Evolutionary conservation across 2,888 invertebrate genomes (phyloP).

Genomic region (Andrena hattorfiana): DNA sequence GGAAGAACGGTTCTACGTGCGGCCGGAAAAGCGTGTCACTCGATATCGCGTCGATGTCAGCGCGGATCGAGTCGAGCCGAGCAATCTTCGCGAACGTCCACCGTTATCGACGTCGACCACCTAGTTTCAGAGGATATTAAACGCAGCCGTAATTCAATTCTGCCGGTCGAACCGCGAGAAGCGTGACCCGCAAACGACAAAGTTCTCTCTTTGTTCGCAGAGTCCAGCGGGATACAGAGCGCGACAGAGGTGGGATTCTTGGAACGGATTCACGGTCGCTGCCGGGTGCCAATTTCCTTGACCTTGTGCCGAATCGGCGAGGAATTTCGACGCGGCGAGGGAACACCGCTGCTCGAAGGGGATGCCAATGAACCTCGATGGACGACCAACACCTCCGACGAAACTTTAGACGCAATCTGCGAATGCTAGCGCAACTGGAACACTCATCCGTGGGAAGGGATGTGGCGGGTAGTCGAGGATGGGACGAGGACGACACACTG

Average conservation of each 20-base stretch:
- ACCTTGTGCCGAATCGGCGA: constrained; percentile 71
- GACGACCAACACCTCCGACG: neutral
- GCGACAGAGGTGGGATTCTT: constrained; percentile 63
- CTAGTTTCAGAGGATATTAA: constrained; percentile 8
- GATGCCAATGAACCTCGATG: neutral
- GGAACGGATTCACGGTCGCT: constrained; percentile 66
- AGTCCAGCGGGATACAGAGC: constrained; percentile 38
- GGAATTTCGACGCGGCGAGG: constrained; percentile 56
- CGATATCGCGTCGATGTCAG: constrained; percentile 1
- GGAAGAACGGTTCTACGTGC: constrained; percentile 3
- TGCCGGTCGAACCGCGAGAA: constrained; percentile 27
- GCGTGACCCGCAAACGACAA: constrained; percentile 21
- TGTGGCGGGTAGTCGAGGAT: neutral
- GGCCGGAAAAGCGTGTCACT: constrained; percentile 9
- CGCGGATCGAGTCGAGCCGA: neutral
- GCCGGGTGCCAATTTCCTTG: constrained; percentile 71
- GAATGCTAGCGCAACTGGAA: too few species aligned
- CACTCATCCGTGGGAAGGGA: neutral
- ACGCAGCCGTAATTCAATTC: constrained; percentile 20
- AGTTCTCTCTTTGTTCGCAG: constrained; percentile 52
- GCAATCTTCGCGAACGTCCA: neutral
- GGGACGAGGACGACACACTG: neutral
- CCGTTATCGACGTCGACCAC: neutral
- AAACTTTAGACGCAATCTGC: neutral
- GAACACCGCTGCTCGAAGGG: neutral